These are phyloP conservation scores for Achatina immaculata DNA, from an alignment of 1,140 invertebrate genomes.

Conservation along the genomic window DNA sequence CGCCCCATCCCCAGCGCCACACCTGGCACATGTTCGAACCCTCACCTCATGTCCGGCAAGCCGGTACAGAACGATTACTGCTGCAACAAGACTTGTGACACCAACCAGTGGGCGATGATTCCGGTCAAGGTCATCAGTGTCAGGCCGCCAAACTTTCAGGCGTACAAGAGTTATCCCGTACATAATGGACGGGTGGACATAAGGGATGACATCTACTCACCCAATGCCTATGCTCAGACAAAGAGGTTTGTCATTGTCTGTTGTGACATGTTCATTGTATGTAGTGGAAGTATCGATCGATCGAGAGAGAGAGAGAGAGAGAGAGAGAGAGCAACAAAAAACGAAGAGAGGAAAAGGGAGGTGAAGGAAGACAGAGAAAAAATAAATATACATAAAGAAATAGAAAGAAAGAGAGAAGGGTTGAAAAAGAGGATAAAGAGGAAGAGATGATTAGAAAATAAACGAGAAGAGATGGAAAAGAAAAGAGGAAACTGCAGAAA, in stretches of 20 bases:
- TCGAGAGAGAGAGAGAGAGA: neutral
- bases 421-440: too few relatives aligned
- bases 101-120: conserved; percentile 58
- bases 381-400: too few relatives aligned
- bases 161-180: conserved; percentile 56
- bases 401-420: too few relatives aligned
- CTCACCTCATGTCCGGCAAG: neutral
- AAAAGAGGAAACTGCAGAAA: too few relatives aligned
- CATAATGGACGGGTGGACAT: conserved; percentile 47
- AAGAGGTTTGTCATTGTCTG: neutral
- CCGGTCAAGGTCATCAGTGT: conserved; percentile 57
- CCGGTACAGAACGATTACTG: conserved; percentile 59
- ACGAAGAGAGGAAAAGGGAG: neutral
- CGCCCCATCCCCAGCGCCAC: neutral
- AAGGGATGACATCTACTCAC: conserved; percentile 54
- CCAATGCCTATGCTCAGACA: conserved; percentile 35
- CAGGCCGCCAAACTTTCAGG: conserved; percentile 51
- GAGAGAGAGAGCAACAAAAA: neutral
- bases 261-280: neutral
- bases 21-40: neutral
- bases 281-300: neutral
- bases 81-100: conserved; percentile 56
- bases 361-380: too few relatives aligned
- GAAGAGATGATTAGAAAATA: too few relatives aligned
- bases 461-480: too few relatives aligned